phyloP scores from a whole-genome alignment of 2,113 vertebrate species.

The Ceuthmochares aereus region DNA sequence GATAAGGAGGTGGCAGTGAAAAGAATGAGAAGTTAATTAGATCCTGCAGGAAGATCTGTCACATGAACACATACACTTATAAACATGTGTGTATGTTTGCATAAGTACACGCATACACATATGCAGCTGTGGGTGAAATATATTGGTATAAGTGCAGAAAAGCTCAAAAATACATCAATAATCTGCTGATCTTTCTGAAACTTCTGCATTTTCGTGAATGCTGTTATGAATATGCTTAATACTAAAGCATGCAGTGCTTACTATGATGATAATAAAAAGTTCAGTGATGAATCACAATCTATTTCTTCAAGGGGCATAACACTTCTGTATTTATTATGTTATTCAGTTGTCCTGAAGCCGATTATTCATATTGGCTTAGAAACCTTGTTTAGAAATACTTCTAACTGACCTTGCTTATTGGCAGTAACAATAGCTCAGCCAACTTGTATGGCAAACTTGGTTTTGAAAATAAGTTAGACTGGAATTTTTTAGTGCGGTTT shows the following conservation, averaged over 20 bases:
- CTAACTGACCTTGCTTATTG: neutral
- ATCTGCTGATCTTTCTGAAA: neutral
- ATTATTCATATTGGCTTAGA: neutral
- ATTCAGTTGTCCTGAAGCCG: neutral
- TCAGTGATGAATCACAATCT: neutral
- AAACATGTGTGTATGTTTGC: neutral
- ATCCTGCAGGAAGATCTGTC: neutral
- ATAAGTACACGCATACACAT: accelerated
- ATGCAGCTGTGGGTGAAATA: neutral
- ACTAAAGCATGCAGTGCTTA: neutral
- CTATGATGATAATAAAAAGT: neutral
- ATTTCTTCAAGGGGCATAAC: neutral
- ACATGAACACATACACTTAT: neutral
- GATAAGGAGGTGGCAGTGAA: neutral
- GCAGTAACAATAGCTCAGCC: neutral
- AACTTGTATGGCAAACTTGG: neutral
- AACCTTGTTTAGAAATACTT: neutral
- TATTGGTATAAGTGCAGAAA: neutral
- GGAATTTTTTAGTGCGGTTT: neutral
- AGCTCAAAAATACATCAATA: neutral
- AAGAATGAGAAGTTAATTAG: neutral
- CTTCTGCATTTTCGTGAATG: neutral
- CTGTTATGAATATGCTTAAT: neutral
- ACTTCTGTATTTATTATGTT: neutral
- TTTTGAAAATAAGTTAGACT: neutral